Percentiles rank a stretch among this genome's conserved stretches.
These are phyloP conservation scores for Tenrec ecaudatus DNA, from an alignment of 2,113 vertebrate genomes.

Conservation along the genomic window DNA sequence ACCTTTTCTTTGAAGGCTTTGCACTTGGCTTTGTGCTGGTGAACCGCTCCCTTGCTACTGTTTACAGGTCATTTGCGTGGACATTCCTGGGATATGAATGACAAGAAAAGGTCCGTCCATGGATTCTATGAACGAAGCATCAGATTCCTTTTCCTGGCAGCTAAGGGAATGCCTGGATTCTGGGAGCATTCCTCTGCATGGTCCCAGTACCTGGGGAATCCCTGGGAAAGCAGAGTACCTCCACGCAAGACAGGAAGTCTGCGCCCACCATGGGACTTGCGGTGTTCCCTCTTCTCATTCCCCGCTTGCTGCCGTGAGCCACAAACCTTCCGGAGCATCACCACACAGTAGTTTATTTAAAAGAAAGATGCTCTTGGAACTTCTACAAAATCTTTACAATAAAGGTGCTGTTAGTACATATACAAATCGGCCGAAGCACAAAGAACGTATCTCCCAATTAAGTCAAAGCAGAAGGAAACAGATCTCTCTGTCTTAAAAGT, in stretches of 20 bases:
- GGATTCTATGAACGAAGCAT: constrained; percentile 40
- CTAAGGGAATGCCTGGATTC: constrained; percentile 45
- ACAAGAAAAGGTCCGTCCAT: constrained; percentile 50
- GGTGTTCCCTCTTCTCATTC: constrained; percentile 20
- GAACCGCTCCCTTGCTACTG: constrained; percentile 51
- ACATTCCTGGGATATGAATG: constrained; percentile 26
- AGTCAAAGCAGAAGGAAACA: constrained; percentile 25
- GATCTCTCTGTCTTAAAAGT: not conserved
- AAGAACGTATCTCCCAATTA: constrained; percentile 13
- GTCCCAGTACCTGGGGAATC: constrained; percentile 8
- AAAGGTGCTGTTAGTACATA: not conserved
- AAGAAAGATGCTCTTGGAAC: constrained; percentile 22
- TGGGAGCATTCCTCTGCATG: not conserved
- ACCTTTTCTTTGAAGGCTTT: not conserved
- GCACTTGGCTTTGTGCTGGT: not conserved
- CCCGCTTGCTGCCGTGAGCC: not conserved
- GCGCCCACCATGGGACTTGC: not conserved
- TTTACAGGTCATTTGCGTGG: constrained; percentile 54
- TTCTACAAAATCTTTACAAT: not conserved
- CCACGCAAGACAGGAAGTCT: not conserved
- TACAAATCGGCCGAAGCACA: constrained; percentile 56
- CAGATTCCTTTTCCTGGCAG: constrained; percentile 49
- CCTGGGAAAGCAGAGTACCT: not conserved
- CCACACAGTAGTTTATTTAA: not conserved
- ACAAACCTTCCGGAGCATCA: not conserved